These are phyloP conservation scores for Crepidodera aurea DNA, from an alignment of 2,888 invertebrate genomes.

Conservation along the genomic window DNA sequence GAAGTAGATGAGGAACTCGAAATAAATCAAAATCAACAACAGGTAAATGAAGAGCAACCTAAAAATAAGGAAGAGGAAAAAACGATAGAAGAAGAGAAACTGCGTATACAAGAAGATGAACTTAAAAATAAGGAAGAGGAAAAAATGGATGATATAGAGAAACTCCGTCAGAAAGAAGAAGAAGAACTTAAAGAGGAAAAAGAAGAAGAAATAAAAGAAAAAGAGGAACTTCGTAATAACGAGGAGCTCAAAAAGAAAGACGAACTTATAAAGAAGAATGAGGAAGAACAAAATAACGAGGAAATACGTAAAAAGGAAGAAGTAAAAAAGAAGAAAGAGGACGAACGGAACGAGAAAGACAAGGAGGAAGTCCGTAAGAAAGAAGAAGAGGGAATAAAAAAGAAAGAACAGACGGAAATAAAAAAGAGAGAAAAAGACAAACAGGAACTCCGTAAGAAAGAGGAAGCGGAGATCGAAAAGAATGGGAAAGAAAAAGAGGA, in stretches of 20 bases:
- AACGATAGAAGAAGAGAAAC: no score
- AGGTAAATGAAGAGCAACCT: not conserved
- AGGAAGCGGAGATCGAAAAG: slow-evolving; percentile 27
- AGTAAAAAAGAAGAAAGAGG: slow-evolving; percentile 20
- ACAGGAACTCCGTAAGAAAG: slow-evolving; percentile 22
- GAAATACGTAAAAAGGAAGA: not conserved
- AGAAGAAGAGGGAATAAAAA: not conserved
- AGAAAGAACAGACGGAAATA: slow-evolving; percentile 27
- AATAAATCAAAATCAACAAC: slow-evolving; percentile 11
- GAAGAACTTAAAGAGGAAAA: not conserved
- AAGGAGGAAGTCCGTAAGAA: not conserved
- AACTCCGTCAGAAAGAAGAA: slow-evolving; percentile 5
- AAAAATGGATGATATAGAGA: slow-evolving; percentile 9
- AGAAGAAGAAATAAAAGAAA: not conserved
- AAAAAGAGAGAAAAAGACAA: slow-evolving; percentile 20
- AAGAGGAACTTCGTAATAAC: not conserved
- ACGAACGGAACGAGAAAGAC: not conserved
- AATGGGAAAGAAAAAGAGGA: slow-evolving; percentile 28
- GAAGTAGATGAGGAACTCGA: slow-evolving; percentile 43
- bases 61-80: slow-evolving; percentile 24
- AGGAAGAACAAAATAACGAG: slow-evolving; percentile 16
- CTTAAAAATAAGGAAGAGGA: not conserved
- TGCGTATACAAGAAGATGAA: not conserved
- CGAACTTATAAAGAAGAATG: slow-evolving; percentile 30
- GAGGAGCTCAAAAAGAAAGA: slow-evolving; percentile 12